phyloP scores from a whole-genome alignment of 2,888 invertebrate genomes.

The Amphimallon solstitiale region DNA sequence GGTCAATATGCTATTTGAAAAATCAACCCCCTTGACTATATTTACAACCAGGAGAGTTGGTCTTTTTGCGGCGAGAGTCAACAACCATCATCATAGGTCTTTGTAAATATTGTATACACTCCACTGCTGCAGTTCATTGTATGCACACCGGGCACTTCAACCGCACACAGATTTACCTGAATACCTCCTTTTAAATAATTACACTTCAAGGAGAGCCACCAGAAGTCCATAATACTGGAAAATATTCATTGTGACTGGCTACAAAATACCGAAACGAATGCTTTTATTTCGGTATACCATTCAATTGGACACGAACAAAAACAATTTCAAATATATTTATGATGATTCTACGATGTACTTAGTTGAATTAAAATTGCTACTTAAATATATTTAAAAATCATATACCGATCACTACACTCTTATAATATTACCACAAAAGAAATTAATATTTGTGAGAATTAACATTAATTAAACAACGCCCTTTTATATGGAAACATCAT shows the following conservation, averaged over 20 bases:
- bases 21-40: conserved; percentile 43
- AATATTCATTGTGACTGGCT: conserved; percentile 43
- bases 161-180: conserved; percentile 46
- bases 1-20: conserved; percentile 39
- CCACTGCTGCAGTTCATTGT: conserved; percentile 45
- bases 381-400: too few relatives aligned
- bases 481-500: too few relatives aligned
- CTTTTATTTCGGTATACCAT: background rate
- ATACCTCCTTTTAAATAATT: conserved; percentile 43
- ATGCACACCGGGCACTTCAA: conserved; percentile 51
- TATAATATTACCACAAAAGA: too few relatives aligned
- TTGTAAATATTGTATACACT: conserved; percentile 48
- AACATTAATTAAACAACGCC: too few relatives aligned
- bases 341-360: too few relatives aligned
- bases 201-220: conserved; percentile 22
- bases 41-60: conserved; percentile 45
- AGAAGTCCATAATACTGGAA: conserved; percentile 40
- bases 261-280: conserved; percentile 24
- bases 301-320: background rate
- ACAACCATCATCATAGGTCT: conserved; percentile 47
- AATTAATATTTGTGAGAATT: too few relatives aligned
- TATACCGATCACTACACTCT: too few relatives aligned
- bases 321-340: too few relatives aligned
- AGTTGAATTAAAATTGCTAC: too few relatives aligned
- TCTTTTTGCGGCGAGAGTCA: conserved; percentile 50